A percentile compares a stretch with the other conserved stretches of the same genome.
Conservation (phyloP, 2,113 vertebrate species). For the Oreotragus oreotragus region DNA sequence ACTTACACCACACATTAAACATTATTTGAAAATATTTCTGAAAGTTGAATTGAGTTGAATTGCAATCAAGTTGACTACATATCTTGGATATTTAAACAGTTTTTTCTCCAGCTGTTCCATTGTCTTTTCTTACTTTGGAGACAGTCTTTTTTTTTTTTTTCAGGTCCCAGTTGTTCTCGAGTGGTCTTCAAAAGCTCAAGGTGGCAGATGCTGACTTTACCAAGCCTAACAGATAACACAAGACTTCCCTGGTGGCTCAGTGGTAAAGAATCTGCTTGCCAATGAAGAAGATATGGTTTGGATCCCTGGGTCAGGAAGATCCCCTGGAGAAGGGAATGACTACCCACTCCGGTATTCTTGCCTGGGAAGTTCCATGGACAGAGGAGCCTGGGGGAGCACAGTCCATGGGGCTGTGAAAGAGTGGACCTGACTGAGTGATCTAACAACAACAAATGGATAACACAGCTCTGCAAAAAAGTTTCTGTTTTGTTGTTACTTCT, state of each 20-base stretch:
- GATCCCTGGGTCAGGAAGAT: not conserved
- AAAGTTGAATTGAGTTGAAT: not conserved
- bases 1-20: not conserved
- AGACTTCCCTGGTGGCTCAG: not conserved
- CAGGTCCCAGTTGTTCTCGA: not conserved
- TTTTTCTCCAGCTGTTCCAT: not conserved
- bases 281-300: not conserved
- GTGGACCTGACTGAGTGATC: not conserved
- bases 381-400: not conserved
- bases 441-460: not conserved
- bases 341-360: not conserved
- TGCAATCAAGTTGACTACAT: not conserved
- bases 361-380: not conserved
- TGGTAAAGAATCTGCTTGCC: not conserved
- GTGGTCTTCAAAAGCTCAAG: not conserved
- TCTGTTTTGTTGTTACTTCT: not conserved
- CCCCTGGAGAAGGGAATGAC: not conserved
- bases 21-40: not conserved
- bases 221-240: not conserved
- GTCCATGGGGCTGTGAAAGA: not conserved
- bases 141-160: not conserved
- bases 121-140: constrained; percentile 15
- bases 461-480: not conserved
- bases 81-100: not conserved
- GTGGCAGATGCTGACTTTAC: not conserved